Evolutionary conservation across 2,797 vertebrate genomes (phyloP).

Genomic region (Fistularia tabacaria): DNA sequence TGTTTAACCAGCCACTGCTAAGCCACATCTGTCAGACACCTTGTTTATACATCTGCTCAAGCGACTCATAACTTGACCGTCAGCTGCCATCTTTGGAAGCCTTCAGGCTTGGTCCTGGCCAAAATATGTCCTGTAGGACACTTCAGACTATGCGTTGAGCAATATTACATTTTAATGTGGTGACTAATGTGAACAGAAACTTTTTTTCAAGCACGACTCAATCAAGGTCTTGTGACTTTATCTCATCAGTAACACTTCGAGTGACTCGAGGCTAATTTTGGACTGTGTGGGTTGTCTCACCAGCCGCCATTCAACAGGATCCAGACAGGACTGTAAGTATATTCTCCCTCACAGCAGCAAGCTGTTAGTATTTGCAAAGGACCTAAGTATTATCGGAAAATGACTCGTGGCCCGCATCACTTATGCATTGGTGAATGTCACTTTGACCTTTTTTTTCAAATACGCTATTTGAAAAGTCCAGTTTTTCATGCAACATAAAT

Average conservation of each 20-base stretch:
- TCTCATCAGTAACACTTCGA: slow-evolving; percentile 51
- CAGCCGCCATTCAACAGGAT: slow-evolving; percentile 37
- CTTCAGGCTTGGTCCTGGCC: slow-evolving; percentile 10
- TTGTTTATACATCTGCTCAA: slow-evolving; percentile 68
- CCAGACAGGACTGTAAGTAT: slow-evolving; percentile 38
- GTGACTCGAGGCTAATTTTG: slow-evolving; percentile 62
- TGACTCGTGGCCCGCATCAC: slow-evolving; percentile 40
- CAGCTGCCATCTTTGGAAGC: slow-evolving; percentile 46
- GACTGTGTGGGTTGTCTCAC: slow-evolving; percentile 34
- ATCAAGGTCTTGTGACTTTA: slow-evolving; percentile 51
- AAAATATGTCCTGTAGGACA: slow-evolving; percentile 24
- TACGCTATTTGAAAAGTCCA: slow-evolving; percentile 7
- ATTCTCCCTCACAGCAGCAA: slow-evolving; percentile 30
- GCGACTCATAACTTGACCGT: slow-evolving; percentile 44
- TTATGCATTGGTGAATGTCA: slow-evolving; percentile 30
- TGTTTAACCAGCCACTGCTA: slow-evolving; percentile 51
- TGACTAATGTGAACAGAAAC: slow-evolving; percentile 28
- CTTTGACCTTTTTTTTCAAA: slow-evolving; percentile 23
- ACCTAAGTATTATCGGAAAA: slow-evolving; percentile 27
- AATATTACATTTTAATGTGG: slow-evolving; percentile 31
- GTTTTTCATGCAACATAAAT: neutral
- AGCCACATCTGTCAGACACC: slow-evolving; percentile 66
- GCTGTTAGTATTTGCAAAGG: slow-evolving; percentile 23
- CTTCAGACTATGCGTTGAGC: slow-evolving; percentile 59
- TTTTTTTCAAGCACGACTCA: slow-evolving; percentile 31